A percentile compares a stretch with the other conserved stretches of the same genome.
phyloP scores from a whole-genome alignment of 2,113 vertebrate genomes.

The Pygathrix nemaeus region DNA sequence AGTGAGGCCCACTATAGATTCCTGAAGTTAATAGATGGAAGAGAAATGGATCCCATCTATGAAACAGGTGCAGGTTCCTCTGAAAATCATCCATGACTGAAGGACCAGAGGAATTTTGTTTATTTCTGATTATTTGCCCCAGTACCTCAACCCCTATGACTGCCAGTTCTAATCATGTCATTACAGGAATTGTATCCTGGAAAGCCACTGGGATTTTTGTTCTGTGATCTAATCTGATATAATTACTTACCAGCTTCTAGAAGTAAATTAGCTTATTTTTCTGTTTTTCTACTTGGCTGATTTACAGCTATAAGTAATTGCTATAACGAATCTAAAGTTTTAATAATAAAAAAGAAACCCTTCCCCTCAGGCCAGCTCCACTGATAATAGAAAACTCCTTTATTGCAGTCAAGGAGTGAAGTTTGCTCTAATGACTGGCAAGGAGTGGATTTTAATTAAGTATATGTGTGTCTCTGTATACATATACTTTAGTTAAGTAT shows the following conservation, averaged over 20 bases:
- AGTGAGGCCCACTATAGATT: neutral
- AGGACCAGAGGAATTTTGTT: neutral
- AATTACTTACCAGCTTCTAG: conserved; percentile 52
- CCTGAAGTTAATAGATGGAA: neutral
- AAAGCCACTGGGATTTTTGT: neutral
- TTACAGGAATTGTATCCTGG: conserved; percentile 16
- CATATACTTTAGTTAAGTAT: neutral
- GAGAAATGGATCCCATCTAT: neutral
- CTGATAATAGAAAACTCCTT: neutral
- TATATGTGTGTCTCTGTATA: neutral
- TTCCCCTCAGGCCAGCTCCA: neutral
- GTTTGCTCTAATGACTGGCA: too few species aligned
- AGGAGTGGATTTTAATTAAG: neutral
- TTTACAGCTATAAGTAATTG: conserved; percentile 31
- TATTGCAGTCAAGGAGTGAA: neutral
- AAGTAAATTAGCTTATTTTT: conserved; percentile 50
- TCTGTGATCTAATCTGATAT: neutral
- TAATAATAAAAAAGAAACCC: neutral
- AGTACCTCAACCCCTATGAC: neutral
- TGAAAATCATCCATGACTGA: neutral
- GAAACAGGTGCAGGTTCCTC: neutral
- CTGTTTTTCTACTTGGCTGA: conserved; percentile 27
- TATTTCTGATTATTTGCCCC: conserved; percentile 12
- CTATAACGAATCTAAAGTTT: neutral
- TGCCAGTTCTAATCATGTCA: conserved; percentile 41